Conservation (phyloP, 2,888 invertebrate species). For the Cremastinae sp. region DNA sequence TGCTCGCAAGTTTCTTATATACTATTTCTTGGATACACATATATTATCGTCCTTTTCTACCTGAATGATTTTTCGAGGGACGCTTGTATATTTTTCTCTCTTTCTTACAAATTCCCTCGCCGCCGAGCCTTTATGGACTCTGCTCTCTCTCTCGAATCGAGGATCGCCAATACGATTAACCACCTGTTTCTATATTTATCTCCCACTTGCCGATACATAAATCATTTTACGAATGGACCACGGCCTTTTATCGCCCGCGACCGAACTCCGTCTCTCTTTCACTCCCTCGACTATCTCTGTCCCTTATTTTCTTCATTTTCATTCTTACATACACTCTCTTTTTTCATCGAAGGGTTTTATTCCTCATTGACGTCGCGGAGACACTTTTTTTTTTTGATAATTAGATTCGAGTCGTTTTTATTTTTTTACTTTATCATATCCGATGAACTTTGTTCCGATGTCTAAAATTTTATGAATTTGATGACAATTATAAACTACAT, state of each 20-base stretch:
- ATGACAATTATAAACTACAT: too few species aligned
- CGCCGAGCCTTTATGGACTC: background rate
- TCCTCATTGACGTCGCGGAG: too few species aligned
- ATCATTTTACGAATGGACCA: conserved; percentile 75
- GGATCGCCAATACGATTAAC: conserved; percentile 64
- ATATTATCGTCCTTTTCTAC: conserved; percentile 62
- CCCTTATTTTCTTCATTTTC: too few species aligned
- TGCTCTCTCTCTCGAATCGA: too few species aligned
- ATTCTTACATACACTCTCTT: too few species aligned
- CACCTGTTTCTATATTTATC: conserved; percentile 77
- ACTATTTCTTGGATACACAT: conserved; percentile 53
- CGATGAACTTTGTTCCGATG: too few species aligned
- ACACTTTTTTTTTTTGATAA: too few species aligned
- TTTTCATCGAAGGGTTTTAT: too few species aligned
- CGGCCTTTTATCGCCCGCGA: conserved; percentile 74
- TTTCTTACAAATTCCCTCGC: background rate
- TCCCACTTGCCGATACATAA: conserved; percentile 74
- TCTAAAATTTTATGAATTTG: too few species aligned
- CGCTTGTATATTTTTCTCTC: conserved; percentile 26
- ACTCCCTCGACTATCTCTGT: background rate
- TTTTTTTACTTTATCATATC: too few species aligned
- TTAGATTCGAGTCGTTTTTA: too few species aligned
- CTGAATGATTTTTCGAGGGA: conserved; percentile 61
- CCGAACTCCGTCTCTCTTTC: conserved; percentile 46
- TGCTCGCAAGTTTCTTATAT: conserved; percentile 33